Conservation (phyloP, 2,797 vertebrate species). For the Ptychobarbus kaznakovi region DNA sequence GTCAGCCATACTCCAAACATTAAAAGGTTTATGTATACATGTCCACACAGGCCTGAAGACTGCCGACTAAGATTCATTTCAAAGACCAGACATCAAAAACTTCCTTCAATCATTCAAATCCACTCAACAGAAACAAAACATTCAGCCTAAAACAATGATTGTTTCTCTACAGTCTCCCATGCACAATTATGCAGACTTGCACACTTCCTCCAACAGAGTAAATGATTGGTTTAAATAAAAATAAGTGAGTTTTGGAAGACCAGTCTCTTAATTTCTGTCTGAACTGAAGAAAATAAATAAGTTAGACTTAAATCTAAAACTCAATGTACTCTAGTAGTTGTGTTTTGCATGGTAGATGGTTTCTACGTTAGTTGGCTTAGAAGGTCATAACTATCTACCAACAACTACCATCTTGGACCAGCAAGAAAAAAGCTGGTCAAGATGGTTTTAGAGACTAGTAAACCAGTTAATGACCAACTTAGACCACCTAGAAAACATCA, state of each 20-base stretch:
- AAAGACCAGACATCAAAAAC: constrained; percentile 9
- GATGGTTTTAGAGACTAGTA: not conserved
- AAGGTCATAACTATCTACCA: too few relatives aligned
- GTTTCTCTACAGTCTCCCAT: not conserved
- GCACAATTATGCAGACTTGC: not conserved
- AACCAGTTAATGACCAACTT: not conserved
- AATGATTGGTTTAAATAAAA: not conserved
- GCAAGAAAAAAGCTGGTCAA: not conserved
- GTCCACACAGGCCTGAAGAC: constrained; percentile 3
- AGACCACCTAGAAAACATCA: not conserved
- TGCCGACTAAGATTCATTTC: constrained; percentile 17
- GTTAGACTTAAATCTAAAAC: not conserved
- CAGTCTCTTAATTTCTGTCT: not conserved
- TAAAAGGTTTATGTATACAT: not conserved
- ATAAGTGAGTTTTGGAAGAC: not conserved
- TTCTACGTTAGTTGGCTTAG: not conserved
- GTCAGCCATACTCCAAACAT: constrained; percentile 18
- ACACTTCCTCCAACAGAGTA: not conserved
- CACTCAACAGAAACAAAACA: not conserved
- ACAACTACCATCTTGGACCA: not conserved
- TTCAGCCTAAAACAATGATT: not conserved
- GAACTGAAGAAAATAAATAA: not conserved
- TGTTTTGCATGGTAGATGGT: not conserved
- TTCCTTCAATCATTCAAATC: not conserved
- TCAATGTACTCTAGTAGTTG: too few relatives aligned